phyloP scores from a whole-genome alignment of 2,888 invertebrate genomes.

The Euspilapteryx auroguttella region DNA sequence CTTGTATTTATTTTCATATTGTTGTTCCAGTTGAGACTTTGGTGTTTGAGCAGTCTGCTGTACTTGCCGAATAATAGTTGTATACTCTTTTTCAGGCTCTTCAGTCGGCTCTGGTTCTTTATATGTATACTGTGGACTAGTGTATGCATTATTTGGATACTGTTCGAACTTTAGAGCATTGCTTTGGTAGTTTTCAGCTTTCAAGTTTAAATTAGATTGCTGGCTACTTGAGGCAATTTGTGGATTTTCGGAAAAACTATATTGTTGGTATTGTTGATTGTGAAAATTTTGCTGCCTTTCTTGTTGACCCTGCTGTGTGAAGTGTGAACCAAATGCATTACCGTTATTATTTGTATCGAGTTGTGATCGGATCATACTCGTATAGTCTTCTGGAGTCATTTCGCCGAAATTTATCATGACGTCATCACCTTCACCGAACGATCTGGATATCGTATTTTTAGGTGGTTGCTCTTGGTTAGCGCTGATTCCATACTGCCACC shows the following conservation, averaged over 20 bases:
- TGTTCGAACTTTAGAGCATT: not conserved
- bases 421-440: slow-evolving; percentile 37
- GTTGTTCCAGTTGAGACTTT: not conserved
- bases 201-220: no score
- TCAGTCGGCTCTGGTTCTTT: not conserved
- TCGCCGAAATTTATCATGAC: slow-evolving; percentile 43
- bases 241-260: no score
- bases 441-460: slow-evolving; percentile 45
- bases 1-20: not conserved
- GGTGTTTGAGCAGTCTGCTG: not conserved
- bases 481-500: slow-evolving; percentile 47
- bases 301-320: slow-evolving; percentile 7
- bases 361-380: slow-evolving; percentile 32
- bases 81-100: no score
- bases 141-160: not conserved
- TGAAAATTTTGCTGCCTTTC: not conserved
- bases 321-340: not conserved
- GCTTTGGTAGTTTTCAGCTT: not conserved
- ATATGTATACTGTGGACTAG: not conserved
- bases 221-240: no score
- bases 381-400: slow-evolving; percentile 44
- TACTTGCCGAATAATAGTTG: not conserved
- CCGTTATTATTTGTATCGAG: slow-evolving; percentile 15
- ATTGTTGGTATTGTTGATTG: no score
- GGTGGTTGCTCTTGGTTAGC: slow-evolving; percentile 15